Conservation (phyloP, 1,140 invertebrate species). For the Drosophila dunni region DNA sequence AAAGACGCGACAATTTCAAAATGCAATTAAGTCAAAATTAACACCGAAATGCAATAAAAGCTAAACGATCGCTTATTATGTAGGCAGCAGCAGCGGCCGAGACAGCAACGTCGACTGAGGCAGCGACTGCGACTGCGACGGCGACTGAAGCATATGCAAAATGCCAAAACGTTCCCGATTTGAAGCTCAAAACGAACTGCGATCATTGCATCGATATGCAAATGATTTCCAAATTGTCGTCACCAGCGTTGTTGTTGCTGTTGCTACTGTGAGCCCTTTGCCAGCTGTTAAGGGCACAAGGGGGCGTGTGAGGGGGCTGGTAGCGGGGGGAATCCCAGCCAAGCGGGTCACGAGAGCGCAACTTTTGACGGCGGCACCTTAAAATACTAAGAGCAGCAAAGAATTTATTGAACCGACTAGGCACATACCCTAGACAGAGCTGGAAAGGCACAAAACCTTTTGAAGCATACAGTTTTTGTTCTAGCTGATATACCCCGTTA, state of each 20-base stretch:
- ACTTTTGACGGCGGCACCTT: slow-evolving; percentile 62
- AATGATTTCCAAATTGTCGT: slow-evolving; percentile 76
- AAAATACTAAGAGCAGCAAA: slow-evolving; percentile 33
- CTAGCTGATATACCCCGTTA: neutral
- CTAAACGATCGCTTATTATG: slow-evolving; percentile 28
- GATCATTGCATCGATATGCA: slow-evolving; percentile 72
- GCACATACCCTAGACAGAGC: slow-evolving; percentile 30
- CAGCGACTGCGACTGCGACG: slow-evolving; percentile 10
- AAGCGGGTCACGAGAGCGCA: slow-evolving; percentile 48
- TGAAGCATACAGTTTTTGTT: neutral
- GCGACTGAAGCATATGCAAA: slow-evolving; percentile 38
- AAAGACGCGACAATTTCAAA: slow-evolving; percentile 18
- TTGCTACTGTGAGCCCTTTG: slow-evolving; percentile 31
- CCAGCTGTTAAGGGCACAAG: neutral
- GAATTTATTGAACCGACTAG: neutral
- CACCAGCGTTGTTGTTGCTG: slow-evolving; percentile 27
- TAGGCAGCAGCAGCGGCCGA: neutral
- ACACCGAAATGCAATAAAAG: slow-evolving; percentile 24
- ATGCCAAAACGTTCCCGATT: slow-evolving; percentile 70
- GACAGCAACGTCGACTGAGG: neutral
- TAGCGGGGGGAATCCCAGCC: slow-evolving; percentile 23
- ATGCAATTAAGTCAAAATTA: slow-evolving; percentile 64
- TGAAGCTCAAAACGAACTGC: slow-evolving; percentile 2
- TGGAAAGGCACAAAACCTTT: too few relatives aligned
- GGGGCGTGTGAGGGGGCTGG: neutral